A percentile compares a stretch with the other conserved stretches of the same genome.
Evolutionary conservation across 2,113 vertebrate genomes (phyloP).

Genomic region (Rhizomys pruinosus): DNA sequence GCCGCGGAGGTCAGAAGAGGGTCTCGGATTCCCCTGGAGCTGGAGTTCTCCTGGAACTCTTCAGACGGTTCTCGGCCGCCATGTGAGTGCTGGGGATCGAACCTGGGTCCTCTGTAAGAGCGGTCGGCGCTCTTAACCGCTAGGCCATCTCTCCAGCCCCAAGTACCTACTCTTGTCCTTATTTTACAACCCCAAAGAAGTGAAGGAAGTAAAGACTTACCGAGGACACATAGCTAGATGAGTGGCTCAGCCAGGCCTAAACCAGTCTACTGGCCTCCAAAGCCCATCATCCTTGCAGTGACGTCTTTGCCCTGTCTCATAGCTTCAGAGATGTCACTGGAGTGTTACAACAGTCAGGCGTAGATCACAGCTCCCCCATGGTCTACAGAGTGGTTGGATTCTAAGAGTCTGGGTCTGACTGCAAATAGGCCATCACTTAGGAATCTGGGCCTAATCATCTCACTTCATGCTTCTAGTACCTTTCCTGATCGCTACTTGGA

Average conservation of each 20-base stretch:
- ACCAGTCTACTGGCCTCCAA: neutral
- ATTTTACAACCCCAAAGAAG: neutral
- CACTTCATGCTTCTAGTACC: neutral
- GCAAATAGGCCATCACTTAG: neutral
- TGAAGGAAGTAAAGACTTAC: neutral
- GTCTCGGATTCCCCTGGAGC: no score
- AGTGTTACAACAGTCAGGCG: no score
- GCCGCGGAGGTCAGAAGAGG: no score
- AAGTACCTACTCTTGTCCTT: neutral
- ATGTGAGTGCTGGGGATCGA: no score
- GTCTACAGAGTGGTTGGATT: neutral
- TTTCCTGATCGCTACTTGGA: neutral
- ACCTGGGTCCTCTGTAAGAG: no score
- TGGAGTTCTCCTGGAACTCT: no score
- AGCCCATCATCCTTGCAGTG: neutral
- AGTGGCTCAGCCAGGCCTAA: neutral
- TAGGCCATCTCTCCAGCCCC: no score
- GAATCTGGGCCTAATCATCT: accelerated
- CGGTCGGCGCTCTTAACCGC: no score
- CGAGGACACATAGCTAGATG: neutral
- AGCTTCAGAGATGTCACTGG: neutral
- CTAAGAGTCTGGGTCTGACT: neutral
- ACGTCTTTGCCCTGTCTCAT: neutral
- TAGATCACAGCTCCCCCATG: neutral
- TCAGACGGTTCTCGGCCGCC: no score